Base-by-base conservation (phyloP, 1,140 invertebrate species). In the Metopolophium dirhodum region DNA sequence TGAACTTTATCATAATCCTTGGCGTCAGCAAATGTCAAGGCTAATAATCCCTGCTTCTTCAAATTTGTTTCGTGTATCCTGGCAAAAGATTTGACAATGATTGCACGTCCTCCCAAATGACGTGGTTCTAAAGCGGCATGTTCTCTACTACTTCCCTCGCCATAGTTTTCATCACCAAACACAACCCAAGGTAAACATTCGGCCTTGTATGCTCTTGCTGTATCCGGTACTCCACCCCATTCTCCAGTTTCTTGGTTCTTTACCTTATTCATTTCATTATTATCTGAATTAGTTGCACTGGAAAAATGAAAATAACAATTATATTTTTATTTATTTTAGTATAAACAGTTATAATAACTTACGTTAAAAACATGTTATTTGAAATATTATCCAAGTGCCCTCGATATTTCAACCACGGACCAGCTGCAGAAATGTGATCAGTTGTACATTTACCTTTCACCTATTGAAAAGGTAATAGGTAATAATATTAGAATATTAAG, bases 371-470 rank as follows among this genome's bases (percentile, higher is more conserved):
- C 97, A 99, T 97, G 94, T 99, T 99, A 95, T 99, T 99, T 51
- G 99, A 99, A 95, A 99, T 99, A 95, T 99, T 99, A 95, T 99
- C 99, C 94, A 99, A 96, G 96, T 99, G 99, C 85, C 99, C 99
- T 95, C 99, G 96, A 96, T 99, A 99, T 95, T 99, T 99, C 14
- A 99, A 96, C 99, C 99, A 99, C 86, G 99, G 99, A 93, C 99
- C 99, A 95, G 99, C 99, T 30, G 98, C 98, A 61, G 98, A 99
- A 95, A 99, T 99, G 95, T 99, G 99, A 96, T 99, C 99, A 54
- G 99, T 99, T 90, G 99, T 99, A 95, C 99, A 99, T 95, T 99
- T 99, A 94, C 99, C 99, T 96, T 99, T 99, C 1, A 99, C 98
- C 45, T 47, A 47, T 47, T 47, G 45, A 47, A 47, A 47, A 47